Evolutionary conservation across 2,797 vertebrate species (phyloP).

Genomic region (Arctocebus calabarensis): DNA sequence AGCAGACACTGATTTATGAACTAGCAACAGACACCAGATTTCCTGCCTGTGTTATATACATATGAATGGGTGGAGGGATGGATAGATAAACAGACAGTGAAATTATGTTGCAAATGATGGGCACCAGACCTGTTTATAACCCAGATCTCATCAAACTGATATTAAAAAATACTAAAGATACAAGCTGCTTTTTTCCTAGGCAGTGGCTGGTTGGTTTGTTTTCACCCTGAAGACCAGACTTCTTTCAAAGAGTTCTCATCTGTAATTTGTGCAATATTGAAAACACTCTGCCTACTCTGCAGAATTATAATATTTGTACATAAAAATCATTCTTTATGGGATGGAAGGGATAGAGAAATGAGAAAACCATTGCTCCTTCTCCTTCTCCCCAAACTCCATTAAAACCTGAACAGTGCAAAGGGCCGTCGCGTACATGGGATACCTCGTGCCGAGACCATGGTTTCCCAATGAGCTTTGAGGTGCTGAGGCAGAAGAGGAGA

Average conservation of each 20-base stretch:
- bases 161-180: slow-evolving; percentile 71
- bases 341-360: neutral
- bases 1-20: slow-evolving; percentile 85
- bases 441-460: neutral
- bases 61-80: slow-evolving; percentile 74
- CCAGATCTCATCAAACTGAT: slow-evolving; percentile 72
- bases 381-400: fast-evolving
- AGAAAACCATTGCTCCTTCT: neutral
- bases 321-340: neutral
- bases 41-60: slow-evolving; percentile 80
- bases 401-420: neutral
- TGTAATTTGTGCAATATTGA: slow-evolving; percentile 24
- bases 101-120: slow-evolving; percentile 82
- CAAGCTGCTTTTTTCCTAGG: neutral
- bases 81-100: slow-evolving; percentile 82
- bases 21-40: slow-evolving; percentile 84
- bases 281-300: neutral
- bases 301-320: slow-evolving; percentile 30
- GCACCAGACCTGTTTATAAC: slow-evolving; percentile 76
- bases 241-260: slow-evolving; percentile 53
- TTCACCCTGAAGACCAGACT: slow-evolving; percentile 42
- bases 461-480: neutral
- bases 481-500: neutral
- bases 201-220: slow-evolving; percentile 24
- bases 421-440: fast-evolving